Conservation (phyloP, 2,113 vertebrate genomes). For the Sclerurus mexicanus region DNA sequence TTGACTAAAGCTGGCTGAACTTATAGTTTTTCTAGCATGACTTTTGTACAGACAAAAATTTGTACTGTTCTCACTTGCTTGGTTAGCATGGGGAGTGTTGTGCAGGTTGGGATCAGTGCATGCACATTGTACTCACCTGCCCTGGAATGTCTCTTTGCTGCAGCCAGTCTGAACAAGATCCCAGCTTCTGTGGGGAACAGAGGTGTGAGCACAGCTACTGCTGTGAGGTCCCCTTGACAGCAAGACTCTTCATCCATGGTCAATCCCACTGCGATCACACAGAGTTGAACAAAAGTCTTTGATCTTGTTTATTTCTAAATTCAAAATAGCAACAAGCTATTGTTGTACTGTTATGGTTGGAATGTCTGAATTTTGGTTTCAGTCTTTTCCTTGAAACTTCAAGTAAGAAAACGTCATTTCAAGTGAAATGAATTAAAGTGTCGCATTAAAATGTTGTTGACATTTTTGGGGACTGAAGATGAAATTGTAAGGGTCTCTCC, state of each 20-base stretch:
- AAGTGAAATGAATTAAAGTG: background rate
- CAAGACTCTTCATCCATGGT: background rate
- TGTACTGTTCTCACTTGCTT: conserved; percentile 15
- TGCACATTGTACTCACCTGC: background rate
- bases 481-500: background rate
- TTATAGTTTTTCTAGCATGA: background rate
- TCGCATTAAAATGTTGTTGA: too few relatives aligned
- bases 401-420: background rate
- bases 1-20: background rate
- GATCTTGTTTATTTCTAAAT: background rate
- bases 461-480: background rate
- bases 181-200: background rate
- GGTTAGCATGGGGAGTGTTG: background rate
- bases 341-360: background rate
- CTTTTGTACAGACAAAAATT: background rate
- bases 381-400: background rate
- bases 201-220: background rate
- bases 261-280: background rate
- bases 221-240: background rate
- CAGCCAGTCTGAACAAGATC: conserved; percentile 25
- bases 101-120: background rate
- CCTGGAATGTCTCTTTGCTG: background rate
- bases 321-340: background rate
- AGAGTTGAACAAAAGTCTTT: background rate
- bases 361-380: background rate